These are phyloP conservation scores for Scaptomyza polygonia DNA, from an alignment of 2,888 invertebrate genomes.

Conservation along the genomic window DNA sequence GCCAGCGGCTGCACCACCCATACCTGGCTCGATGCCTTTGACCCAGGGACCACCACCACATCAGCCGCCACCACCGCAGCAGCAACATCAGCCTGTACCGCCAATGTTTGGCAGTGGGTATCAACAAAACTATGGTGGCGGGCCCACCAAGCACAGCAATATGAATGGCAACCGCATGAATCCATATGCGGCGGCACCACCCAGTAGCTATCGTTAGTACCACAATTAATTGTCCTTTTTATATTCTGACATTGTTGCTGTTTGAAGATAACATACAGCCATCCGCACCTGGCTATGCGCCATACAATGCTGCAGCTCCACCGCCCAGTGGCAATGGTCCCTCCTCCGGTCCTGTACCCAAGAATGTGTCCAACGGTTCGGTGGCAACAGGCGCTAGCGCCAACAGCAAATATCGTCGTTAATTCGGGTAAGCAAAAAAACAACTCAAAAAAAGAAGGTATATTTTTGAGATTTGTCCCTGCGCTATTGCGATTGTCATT, in stretches of 20 bases:
- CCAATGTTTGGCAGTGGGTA: constrained; percentile 87
- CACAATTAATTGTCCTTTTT: background rate
- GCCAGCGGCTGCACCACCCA: constrained; percentile 57
- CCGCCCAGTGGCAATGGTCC: constrained; percentile 56
- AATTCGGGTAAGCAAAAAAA: constrained; percentile 56
- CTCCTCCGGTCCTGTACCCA: constrained; percentile 56
- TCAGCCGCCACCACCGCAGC: constrained; percentile 49
- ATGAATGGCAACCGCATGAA: constrained; percentile 89
- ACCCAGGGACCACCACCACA: constrained; percentile 62
- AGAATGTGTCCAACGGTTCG: constrained; percentile 67
- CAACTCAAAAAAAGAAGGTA: background rate
- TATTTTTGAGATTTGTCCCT: constrained; percentile 2
- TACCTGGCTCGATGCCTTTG: constrained; percentile 61
- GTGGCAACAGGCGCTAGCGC: constrained; percentile 62
- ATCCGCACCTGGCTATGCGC: constrained; percentile 60
- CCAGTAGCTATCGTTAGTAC: constrained; percentile 69
- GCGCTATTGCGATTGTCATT: constrained; percentile 13
- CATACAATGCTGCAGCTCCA: constrained; percentile 65
- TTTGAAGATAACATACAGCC: constrained; percentile 65
- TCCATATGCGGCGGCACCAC: constrained; percentile 84
- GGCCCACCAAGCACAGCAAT: constrained; percentile 90
- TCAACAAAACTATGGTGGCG: constrained; percentile 93
- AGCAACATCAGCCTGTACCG: constrained; percentile 51
- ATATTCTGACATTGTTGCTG: background rate
- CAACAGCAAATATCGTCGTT: constrained; percentile 76